Conservation (phyloP, 2,888 invertebrate genomes). For the Drosophila siamana region DNA sequence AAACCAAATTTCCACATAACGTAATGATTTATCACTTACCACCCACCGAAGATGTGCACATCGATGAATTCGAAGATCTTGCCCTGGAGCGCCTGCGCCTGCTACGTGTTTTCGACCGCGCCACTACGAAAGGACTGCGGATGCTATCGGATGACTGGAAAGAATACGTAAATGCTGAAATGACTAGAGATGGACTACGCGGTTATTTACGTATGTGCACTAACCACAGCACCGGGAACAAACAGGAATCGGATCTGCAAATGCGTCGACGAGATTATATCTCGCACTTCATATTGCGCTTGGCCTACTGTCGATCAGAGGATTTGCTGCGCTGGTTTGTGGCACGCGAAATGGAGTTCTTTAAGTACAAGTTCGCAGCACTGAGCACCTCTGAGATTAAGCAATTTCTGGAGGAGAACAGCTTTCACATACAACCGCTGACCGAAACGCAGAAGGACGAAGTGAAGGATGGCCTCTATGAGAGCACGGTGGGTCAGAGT, state of each 20-base stretch:
- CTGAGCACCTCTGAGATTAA: slow-evolving; percentile 87
- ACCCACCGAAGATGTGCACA: slow-evolving; percentile 90
- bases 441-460: slow-evolving; percentile 89
- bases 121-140: slow-evolving; percentile 88
- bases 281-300: slow-evolving; percentile 95
- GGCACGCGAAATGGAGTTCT: slow-evolving; percentile 94
- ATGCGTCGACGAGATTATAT: slow-evolving; percentile 92
- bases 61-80: slow-evolving; percentile 94
- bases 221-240: slow-evolving; percentile 81
- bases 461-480: slow-evolving; percentile 87
- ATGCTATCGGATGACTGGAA: slow-evolving; percentile 89
- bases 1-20: slow-evolving; percentile 89
- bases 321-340: slow-evolving; percentile 96
- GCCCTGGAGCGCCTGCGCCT: slow-evolving; percentile 93
- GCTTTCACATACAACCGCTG: slow-evolving; percentile 89
- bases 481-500: slow-evolving; percentile 87
- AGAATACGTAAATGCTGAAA: slow-evolving; percentile 88
- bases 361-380: slow-evolving; percentile 91
- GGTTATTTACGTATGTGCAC: slow-evolving; percentile 88
- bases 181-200: slow-evolving; percentile 89
- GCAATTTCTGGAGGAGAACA: slow-evolving; percentile 89
- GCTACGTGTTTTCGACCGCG: slow-evolving; percentile 91
- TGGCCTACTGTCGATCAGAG: slow-evolving; percentile 95
- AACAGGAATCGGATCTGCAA: slow-evolving; percentile 88
- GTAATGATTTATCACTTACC: slow-evolving; percentile 92